Base-by-base conservation (phyloP, 2,888 invertebrate genomes). In the Junonia oenone region DNA sequence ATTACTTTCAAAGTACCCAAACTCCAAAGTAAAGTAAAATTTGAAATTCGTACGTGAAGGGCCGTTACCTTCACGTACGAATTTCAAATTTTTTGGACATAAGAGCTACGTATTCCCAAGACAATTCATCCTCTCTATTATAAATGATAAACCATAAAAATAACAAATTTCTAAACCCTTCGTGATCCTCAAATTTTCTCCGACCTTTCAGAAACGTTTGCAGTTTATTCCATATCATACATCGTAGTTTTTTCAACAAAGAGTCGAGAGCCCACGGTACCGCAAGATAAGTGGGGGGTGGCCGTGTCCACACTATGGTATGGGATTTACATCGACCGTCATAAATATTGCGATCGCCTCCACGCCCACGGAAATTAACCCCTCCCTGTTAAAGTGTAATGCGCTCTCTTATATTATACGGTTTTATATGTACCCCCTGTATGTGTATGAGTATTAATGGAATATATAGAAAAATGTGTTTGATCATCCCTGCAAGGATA, bases 241-340 rank as follows among this genome's bases (percentile, higher is more conserved):
- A 43, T 43, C 43, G 26, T 19, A 6, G 43, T 38, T 37, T 46
- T 46, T 52, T 52, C 27, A 27, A 46, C 45, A 46, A 50, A 37
- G 51, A 50, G 49, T 37, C 33, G 11, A 8, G 35, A 45, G 45
- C 13, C 19, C 14, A 4, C 6, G 37, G 37, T 31, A 31, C n/a
- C 22, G 66, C 70, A 68, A 68, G 72, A 74, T 76, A 76, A 76
- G 69, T 37, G 56, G 47, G 50, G 49, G 64, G 68, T 64, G 75
- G 19, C 37, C 29, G 65, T 68, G 68, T 64, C 67, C 67, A 62
- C 52, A 60, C 61, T 62, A 56, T 63, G 65, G 59, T 68, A 66
- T 65, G 64, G 65, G 71, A 63, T 64, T 66, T 65, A 64, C 58
- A 56, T 55, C 54, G 52, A 64, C 55, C 59, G 67, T 66, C 70